These are phyloP conservation scores for Orthosia cruda DNA, from an alignment of 2,888 invertebrate genomes.

Conservation along the genomic window DNA sequence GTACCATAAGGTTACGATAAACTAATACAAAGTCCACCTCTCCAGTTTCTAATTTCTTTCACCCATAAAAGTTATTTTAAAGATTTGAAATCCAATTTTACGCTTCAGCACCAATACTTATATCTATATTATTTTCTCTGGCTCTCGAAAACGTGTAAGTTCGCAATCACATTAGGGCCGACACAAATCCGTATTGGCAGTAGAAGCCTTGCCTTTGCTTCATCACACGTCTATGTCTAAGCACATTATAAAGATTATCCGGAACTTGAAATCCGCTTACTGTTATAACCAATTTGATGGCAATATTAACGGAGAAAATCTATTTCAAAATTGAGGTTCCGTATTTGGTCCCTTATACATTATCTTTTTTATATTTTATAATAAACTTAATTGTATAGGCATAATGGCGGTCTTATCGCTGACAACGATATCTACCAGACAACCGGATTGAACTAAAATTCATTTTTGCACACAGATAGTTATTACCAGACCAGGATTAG, in stretches of 20 bases:
- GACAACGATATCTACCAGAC: no score
- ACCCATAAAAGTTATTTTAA: constrained; percentile 44
- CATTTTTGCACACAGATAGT: no score
- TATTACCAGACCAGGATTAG: no score
- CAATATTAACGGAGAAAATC: constrained; percentile 13
- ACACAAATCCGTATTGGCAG: constrained; percentile 64
- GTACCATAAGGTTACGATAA: constrained; percentile 1
- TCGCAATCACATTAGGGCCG: constrained; percentile 65
- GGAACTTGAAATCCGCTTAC: constrained; percentile 60
- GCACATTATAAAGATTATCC: constrained; percentile 61
- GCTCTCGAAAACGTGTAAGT: constrained; percentile 50
- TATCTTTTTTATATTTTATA: background rate
- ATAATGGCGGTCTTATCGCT: no score
- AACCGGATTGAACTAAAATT: no score
- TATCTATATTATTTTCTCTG: constrained; percentile 56
- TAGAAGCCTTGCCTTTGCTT: constrained; percentile 57
- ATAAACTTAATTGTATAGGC: no score
- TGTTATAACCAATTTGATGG: constrained; percentile 46
- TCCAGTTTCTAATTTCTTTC: constrained; percentile 30
- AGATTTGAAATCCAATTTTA: constrained; percentile 60
- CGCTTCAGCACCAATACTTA: constrained; percentile 47
- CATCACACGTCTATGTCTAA: constrained; percentile 45
- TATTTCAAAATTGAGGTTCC: background rate
- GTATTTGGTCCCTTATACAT: background rate
- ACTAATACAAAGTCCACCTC: constrained; percentile 16